Evolutionary conservation across 23 tunicate species (phyloP), one percentile per base, ranked within the genome.

Genomic region (Trididemnum nubilum): DNA sequence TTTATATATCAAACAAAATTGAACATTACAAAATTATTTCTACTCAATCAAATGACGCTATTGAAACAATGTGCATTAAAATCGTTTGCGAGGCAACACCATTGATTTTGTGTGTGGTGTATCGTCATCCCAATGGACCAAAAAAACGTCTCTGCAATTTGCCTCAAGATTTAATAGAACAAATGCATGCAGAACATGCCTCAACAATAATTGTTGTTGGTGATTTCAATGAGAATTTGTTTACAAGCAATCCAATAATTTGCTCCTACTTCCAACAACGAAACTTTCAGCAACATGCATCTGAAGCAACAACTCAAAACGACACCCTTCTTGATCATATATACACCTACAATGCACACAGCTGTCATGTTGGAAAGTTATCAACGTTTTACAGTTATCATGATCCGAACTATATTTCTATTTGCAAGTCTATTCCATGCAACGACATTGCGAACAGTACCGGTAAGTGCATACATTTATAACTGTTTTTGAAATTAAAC

Each of bases 341-440:
- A n/a, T 72, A 72, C 36, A 36, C 78, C 2, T 7, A 1, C 2
- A 34, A 72, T 28, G 36, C 36, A 1, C 7, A 34, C 2, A 35
- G 36, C 51, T 38, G 18, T 36, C 78, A 72, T 38, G 34, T 2
- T 72, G 78, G 28, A 24, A 30, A 22, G 15, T 52, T 72, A 22
- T 36, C 78, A 34, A 34, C 78, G 29, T 72, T 72, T 5, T 72
- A 72, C 54, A 36, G 52, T 27, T 72, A 22, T 29, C 78, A 72
- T 36, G 54, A 72, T 22, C 78, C 78, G n/a, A 52, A 34, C 30
- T 72, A 24, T 27, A 34, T 72, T 1, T 35, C 51, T 23, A 34
- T 72, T 1, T 72, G 52, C 78, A 66, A 27, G 1, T 26, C 33
- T 1, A 34, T 26, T 29, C 23, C 12, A 7, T 44, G 54, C 54